Percentiles rank a stretch among this genome's conserved stretches.
These are phyloP conservation scores for Tor tambroides DNA, from an alignment of 2,113 vertebrate species.

Conservation along the genomic window DNA sequence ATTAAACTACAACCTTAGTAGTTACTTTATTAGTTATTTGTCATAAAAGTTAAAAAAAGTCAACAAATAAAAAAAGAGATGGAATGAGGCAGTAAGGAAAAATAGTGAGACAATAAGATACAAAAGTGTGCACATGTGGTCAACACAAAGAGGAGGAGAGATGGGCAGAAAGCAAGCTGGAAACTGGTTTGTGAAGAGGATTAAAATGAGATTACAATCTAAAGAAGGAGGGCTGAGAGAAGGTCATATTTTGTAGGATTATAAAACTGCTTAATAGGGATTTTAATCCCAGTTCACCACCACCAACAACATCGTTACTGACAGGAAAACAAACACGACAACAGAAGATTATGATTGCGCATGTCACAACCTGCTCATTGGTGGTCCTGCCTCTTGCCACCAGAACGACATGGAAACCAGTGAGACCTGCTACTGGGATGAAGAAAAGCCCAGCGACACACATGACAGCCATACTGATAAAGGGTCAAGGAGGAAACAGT, in stretches of 20 bases:
- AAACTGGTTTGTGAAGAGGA: background rate
- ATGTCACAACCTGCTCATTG: slow-evolving; percentile 87
- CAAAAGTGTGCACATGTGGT: background rate
- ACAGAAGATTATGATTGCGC: slow-evolving; percentile 1
- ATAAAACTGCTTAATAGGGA: slow-evolving; percentile 40
- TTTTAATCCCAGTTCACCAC: slow-evolving; percentile 32
- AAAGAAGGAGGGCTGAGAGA: background rate
- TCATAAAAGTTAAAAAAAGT: no score
- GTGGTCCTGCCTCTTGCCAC: slow-evolving; percentile 95
- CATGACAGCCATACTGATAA: slow-evolving; percentile 91
- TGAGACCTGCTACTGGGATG: slow-evolving; percentile 94
- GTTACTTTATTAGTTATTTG: background rate
- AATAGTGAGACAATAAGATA: background rate
- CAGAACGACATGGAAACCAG: slow-evolving; percentile 94
- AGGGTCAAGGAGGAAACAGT: slow-evolving; percentile 65
- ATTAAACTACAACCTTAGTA: background rate
- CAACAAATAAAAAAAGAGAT: no score
- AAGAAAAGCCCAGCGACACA: slow-evolving; percentile 96
- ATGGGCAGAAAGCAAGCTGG: background rate
- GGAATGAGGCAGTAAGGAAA: no score
- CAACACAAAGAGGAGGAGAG: slow-evolving; percentile 8
- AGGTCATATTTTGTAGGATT: slow-evolving; percentile 37
- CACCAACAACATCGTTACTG: slow-evolving; percentile 15
- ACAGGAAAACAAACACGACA: slow-evolving; percentile 29
- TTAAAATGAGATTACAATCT: slow-evolving; percentile 24